Base-by-base conservation (phyloP, 2,113 vertebrate genomes). In the Rousettus leschenaultii region DNA sequence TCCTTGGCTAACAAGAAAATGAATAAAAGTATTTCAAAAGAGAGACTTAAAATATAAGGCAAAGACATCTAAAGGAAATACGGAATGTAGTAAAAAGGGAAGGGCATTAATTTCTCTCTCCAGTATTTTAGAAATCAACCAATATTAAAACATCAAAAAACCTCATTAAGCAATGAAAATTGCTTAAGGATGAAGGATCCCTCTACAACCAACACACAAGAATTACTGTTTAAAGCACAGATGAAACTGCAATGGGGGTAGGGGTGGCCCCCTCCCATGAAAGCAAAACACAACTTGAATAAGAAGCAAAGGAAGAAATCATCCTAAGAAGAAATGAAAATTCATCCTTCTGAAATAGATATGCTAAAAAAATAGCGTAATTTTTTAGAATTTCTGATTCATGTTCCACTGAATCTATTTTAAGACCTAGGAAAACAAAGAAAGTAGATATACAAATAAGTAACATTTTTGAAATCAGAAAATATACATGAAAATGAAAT, bases 351-450 rank as follows among this genome's bases (percentile, higher is more conserved):
- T 16, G n/a, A 95, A 96, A 84, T 3, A 74, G 48, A 93, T 40
- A 38, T 84, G 53, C 15, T 85, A 10, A 16, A 75, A 48, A 57
- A 45, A 78, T 2, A 71, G 4, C 30, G 24, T 73, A 45, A 90
- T 35, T 77, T 59, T 86, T 88, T 74, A 63, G 45, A 70, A 77
- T 73, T 95, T 86, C 63, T 94, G 7, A 87, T 26, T 59, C 48
- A 93, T 57, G 10, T 53, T 93, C 89, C 30, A 53, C 0, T 40
- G 22, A 89, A 33, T 84, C 35, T 26, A 59, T 87, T 78, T 70
- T 65, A 89, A 86, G 55, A 89, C 24, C 68, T 89, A 38, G 38
- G 15, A 65, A 94, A 95, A 94, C 55, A 86, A 94, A 94, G 35
- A 7, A 84, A 95, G 8, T 2, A 14, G 22, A 94, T 35, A 5